Evolutionary conservation across 1,140 invertebrate species (phyloP), one percentile per base, ranked within the genome.

Genomic region (Agrilus planipennis): DNA sequence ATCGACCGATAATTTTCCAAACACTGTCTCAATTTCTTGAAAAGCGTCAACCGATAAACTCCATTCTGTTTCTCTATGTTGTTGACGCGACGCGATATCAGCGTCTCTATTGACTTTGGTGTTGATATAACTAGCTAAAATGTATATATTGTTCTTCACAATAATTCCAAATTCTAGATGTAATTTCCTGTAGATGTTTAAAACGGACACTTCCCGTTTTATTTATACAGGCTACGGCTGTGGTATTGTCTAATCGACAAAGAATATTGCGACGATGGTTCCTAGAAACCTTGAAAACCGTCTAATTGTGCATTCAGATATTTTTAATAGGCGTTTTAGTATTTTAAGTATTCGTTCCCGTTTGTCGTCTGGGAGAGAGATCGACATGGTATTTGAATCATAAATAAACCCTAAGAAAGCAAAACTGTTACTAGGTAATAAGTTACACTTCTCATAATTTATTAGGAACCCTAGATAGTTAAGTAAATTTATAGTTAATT

Each of bases 201-300:
- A 37, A 50, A 38, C 48, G 19, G 18, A 47, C 42, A 15, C 55
- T 45, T 0, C 52, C 52, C 52, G 56, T 53, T 31, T 44, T 19
- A 29, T 56, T 52, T 6, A 51, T 44, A 38, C 15, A 36, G 6
- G 47, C 45, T 7, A 53, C 37, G 6, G 53, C 51, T 3, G 53
- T 55, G 2, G 49, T 55, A 39, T 54, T 57, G 34, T 57, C 54
- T 12, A 55, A 46, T 19, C 49, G 18, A 7, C 54, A 28, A 15
- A 54, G 23, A 23, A 56, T 34, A n/a, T 54, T 10, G 30, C 44
- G 47, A 35, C 48, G 39, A 27, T 27, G 30, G 30, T 9, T 6
- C 30, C 30, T 32, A 32, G 6, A 9, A 32, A 14, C 15, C 14
- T 10, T n/a, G 30, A 7, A 32, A 32, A 32, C 6, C 14, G 7